Conservation (phyloP, 2,113 vertebrate genomes). For the Brachirus orientalis region DNA sequence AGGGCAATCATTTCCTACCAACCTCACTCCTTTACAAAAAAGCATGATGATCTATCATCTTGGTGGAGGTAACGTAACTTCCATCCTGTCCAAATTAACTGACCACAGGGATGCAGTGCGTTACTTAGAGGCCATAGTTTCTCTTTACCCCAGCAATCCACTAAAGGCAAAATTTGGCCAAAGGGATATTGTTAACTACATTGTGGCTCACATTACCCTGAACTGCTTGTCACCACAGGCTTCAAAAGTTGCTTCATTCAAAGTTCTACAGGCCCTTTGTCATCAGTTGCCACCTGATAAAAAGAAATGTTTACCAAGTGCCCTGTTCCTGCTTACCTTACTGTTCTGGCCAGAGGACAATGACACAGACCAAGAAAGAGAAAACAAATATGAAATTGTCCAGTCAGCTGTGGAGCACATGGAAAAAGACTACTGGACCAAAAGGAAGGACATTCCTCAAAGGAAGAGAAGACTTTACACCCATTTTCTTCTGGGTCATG, state of each 20-base stretch:
- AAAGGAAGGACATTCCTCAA: constrained; percentile 80
- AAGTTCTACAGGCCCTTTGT: constrained; percentile 75
- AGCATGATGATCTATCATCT: constrained; percentile 78
- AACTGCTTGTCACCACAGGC: constrained; percentile 74
- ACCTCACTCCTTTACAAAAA: constrained; percentile 65
- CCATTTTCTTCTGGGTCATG: constrained; percentile 83
- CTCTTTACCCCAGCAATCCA: constrained; percentile 74
- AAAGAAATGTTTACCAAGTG: constrained; percentile 73
- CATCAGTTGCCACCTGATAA: constrained; percentile 66
- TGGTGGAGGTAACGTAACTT: constrained; percentile 83
- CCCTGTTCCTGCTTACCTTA: constrained; percentile 82
- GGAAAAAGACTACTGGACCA: constrained; percentile 72
- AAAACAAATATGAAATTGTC: constrained; percentile 79
- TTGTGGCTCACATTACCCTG: constrained; percentile 78
- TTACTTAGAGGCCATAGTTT: constrained; percentile 75
- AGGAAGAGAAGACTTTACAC: constrained; percentile 81
- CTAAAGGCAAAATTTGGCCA: constrained; percentile 66
- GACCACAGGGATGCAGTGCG: constrained; percentile 69
- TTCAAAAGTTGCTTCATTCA: constrained; percentile 56
- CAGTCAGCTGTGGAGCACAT: constrained; percentile 77
- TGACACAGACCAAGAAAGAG: constrained; percentile 64
- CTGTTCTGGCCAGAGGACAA: constrained; percentile 86
- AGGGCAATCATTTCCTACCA: background rate
- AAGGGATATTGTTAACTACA: constrained; percentile 80
- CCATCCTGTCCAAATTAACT: constrained; percentile 78